Base-by-base conservation (phyloP, 2,888 invertebrate genomes). In the Callosobruchus maculatus region DNA sequence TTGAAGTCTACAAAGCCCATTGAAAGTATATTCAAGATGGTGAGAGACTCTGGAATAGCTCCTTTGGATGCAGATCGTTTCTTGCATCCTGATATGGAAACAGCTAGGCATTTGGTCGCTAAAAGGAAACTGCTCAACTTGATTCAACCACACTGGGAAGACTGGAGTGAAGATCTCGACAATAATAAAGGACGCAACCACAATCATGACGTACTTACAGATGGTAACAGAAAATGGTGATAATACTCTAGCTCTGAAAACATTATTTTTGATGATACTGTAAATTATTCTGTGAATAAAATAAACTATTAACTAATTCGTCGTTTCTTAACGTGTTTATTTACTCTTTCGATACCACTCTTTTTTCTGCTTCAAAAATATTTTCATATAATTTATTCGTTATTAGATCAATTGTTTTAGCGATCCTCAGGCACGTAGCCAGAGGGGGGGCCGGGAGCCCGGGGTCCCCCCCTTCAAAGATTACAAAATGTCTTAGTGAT, bases 21-120 rank as follows among this genome's bases (percentile, higher is more conserved):
- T 70, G 92, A 93, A 81, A 90, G 90, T 9, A 7, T 70, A 22
- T 20, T 70, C 20, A 9, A 21, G 26, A 22, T 70, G 5, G 30
- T 70, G 5, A 70, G 70, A 70, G 70, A 22, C 5, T 3, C 70
- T 21, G 70, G 67, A 13, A 67, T 22, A 49, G 91, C 91, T 67
- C 88, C 91, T 4, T 90, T 91, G 88, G 89, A 90, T 74, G 89
- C 89, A 78, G 92, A 92, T 82, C 87, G 92, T 3, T 91, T 87
- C 82, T 91, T 93, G 91, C 87, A 91, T 0, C 91, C 92, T 0
- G 92, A 92, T 81, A 92, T 92, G 74, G 90, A 91, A 72, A 88
- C 88, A 3, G 90, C 88, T 0, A 89, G 90, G 0, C 86, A 88
- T 70, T 83, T 92, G 2, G 80, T 89, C 30, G 22, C 21, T 70